Percentiles rank a stretch among this genome's conserved stretches.
Evolutionary conservation across 2,113 vertebrate genomes (phyloP).

Genomic region (Buteo buteo): DNA sequence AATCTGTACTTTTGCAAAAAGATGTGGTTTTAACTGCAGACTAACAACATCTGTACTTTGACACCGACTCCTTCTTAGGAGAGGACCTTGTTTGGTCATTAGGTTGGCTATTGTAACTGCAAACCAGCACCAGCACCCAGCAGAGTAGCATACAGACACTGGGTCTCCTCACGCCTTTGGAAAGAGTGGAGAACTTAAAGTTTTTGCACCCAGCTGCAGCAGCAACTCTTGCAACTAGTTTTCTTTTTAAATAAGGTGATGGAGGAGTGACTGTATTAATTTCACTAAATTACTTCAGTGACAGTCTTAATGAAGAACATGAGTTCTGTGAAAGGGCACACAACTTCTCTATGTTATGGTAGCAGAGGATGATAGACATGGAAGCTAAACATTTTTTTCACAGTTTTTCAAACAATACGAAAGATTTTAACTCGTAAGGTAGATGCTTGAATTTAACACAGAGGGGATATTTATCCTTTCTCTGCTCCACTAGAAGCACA

Average conservation of each 20-base stretch:
- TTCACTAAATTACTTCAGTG: not conserved
- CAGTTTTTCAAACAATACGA: not conserved
- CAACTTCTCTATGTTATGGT: not conserved
- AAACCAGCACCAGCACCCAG: not conserved
- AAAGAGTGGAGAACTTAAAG: not conserved
- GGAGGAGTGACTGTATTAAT: not conserved
- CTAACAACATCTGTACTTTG: not conserved
- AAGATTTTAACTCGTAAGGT: not conserved
- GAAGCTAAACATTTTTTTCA: not conserved
- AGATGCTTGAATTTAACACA: rapidly evolving
- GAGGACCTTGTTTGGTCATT: not conserved
- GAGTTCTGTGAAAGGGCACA: not conserved
- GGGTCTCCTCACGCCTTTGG: not conserved
- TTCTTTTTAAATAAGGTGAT: not conserved
- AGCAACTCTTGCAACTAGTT: not conserved
- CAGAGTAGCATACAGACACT: not conserved
- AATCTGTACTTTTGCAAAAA: not conserved
- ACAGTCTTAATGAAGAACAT: not conserved
- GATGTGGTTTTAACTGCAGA: not conserved
- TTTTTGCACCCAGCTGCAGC: not conserved
- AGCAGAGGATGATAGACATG: not conserved
- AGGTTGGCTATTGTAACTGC: not conserved
- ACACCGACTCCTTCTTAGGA: not conserved
- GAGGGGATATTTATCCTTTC: not conserved
- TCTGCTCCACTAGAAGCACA: not conserved